Evolutionary conservation across 2,797 vertebrate genomes (phyloP), one percentile per base, ranked within the genome.

Genomic region (Dromococcyx pavoninus): DNA sequence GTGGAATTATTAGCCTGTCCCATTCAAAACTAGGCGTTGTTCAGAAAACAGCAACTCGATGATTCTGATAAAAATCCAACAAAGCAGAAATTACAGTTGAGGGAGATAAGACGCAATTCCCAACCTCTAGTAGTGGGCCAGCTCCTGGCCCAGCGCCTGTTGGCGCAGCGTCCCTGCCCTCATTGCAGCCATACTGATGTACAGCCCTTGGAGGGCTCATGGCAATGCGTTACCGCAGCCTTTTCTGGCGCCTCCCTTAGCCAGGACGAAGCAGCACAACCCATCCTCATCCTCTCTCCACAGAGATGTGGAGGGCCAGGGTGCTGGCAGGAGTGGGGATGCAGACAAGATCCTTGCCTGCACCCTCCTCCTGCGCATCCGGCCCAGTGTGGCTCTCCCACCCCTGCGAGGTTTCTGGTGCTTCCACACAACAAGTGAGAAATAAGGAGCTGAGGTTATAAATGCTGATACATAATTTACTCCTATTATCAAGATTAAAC

Each of bases 401-500:
- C 58, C 83, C 76, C 80, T 28, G 23, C 0, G 0, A 84, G 46
- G 19, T 11, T 81, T 57, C 50, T 90, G 91, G 57, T 82, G 67
- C 74, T 95, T 90, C 76, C 71, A n/a, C 37, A 57, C 64, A 85
- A 78, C 39, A 60, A 96, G 70, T 39, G 60, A 88, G 84, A 91
- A 95, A 95, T 61, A 61, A 94, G 84, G 67, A 94, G 81, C 57
- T 0, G 60, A 90, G 60, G 95, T 96, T 95, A 87, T 89, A 95
- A 95, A 85, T 0, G 44, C 86, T 95, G 95, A 96, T 97, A 96
- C 92, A 95, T 97, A 96, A 97, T 96, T 97, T 96, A 96, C 95
- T 96, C 83, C 93, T 91, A 94, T 96, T 95, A 93, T 95, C 93
- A 95, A 96, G 93, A 97, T 95, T 95, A 96, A 97, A 96, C 86